Percentiles rank a stretch among this genome's conserved stretches.
These are phyloP conservation scores for Gryllus longicercus DNA, from an alignment of 2,888 invertebrate genomes.

Conservation along the genomic window DNA sequence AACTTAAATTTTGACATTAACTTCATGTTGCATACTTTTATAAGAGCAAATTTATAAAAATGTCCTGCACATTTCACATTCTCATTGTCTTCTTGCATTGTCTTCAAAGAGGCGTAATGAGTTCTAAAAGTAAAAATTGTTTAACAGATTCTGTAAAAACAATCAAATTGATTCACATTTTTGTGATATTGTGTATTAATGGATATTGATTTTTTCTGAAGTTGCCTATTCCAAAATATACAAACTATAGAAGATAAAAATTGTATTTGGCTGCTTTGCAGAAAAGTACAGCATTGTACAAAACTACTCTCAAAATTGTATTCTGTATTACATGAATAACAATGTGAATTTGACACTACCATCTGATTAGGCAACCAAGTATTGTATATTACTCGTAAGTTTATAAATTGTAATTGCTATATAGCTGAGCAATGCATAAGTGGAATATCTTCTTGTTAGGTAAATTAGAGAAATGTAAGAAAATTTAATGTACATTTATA, in stretches of 20 bases:
- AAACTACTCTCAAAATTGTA: no score
- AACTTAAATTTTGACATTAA: neutral
- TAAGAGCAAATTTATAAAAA: constrained; percentile 2
- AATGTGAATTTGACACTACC: neutral
- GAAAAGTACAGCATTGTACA: no score
- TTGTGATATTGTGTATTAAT: no score
- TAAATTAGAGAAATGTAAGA: neutral
- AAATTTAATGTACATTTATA: neutral
- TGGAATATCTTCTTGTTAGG: neutral
- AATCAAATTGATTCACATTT: neutral
- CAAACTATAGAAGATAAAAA: no score
- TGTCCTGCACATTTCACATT: constrained; percentile 12
- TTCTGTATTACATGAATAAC: no score
- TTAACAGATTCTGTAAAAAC: neutral
- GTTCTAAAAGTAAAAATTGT: constrained; percentile 29
- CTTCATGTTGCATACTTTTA: constrained; percentile 17
- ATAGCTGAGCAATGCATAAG: neutral
- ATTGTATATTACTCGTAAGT: neutral
- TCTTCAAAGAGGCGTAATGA: constrained; percentile 32
- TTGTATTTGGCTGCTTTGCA: no score
- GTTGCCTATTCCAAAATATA: no score
- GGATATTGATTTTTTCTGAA: no score
- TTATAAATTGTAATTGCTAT: neutral
- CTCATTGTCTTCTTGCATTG: constrained; percentile 11
- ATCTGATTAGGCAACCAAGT: neutral